Evolutionary conservation across 2,888 invertebrate genomes (phyloP).

Genomic region (Oscheius onirici): DNA sequence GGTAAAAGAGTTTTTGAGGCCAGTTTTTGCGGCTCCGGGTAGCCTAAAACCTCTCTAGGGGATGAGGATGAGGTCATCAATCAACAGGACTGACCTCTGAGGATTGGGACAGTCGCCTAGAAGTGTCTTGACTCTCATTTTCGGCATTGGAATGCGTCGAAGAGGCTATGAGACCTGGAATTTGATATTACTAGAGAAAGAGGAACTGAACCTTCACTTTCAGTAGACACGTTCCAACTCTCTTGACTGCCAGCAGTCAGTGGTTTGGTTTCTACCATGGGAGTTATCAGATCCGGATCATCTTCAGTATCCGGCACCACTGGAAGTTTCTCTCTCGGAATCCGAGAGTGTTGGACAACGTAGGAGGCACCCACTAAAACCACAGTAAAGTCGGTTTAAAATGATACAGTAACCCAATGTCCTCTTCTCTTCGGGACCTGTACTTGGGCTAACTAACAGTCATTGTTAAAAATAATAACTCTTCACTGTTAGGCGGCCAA

Average conservation of each 20-base stretch:
- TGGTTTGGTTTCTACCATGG: slow-evolving; percentile 48
- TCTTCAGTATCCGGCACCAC: slow-evolving; percentile 57
- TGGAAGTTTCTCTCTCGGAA: slow-evolving; percentile 55
- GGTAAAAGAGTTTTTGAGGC: no score
- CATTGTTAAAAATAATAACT: no score
- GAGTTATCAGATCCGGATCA: slow-evolving; percentile 52
- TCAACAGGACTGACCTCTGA: no score
- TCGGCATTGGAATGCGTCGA: slow-evolving; percentile 18
- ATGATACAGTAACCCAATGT: no score
- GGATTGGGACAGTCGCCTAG: no score
- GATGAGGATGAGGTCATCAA: no score
- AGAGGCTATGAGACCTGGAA: background rate
- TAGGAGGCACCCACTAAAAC: slow-evolving; percentile 55
- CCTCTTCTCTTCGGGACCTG: no score
- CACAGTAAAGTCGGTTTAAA: no score
- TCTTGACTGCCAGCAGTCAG: slow-evolving; percentile 16
- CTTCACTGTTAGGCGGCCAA: no score
- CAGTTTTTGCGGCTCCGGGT: no score
- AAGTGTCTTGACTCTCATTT: background rate
- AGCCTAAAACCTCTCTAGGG: no score
- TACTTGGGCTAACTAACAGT: no score
- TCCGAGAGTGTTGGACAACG: slow-evolving; percentile 49
- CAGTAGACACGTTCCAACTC: slow-evolving; percentile 6
- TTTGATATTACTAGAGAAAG: background rate
- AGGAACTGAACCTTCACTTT: background rate